phyloP scores from a whole-genome alignment of 2,113 vertebrate genomes.

The Datnioides undecimradiatus region DNA sequence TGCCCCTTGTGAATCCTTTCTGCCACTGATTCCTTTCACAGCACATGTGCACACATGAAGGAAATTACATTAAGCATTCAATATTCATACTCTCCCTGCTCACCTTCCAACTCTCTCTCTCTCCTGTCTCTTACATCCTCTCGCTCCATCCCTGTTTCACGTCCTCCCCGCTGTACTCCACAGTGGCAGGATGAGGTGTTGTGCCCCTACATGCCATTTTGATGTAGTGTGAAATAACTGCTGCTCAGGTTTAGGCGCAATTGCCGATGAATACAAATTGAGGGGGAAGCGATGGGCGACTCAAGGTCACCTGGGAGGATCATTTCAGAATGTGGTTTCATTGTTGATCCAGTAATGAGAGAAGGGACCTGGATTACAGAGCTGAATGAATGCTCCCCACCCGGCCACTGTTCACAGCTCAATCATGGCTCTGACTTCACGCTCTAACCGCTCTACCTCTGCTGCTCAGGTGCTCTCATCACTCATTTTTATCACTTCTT shows the following conservation, averaged over 20 bases:
- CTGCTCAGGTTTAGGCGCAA: conserved; percentile 44
- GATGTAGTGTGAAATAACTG: conserved; percentile 78
- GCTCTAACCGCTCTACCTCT: background rate
- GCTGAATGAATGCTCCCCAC: conserved; percentile 28
- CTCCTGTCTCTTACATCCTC: conserved; percentile 15
- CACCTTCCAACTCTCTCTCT: conserved; percentile 49
- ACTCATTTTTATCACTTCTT: conserved; percentile 21
- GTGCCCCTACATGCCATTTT: conserved; percentile 65
- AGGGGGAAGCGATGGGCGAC: conserved; percentile 19
- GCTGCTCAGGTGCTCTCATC: conserved; percentile 3
- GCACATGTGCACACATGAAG: conserved; percentile 41
- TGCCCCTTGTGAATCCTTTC: background rate
- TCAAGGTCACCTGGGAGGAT: conserved; percentile 74
- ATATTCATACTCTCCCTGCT: conserved; percentile 59
- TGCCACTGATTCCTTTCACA: conserved; percentile 11
- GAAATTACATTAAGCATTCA: conserved; percentile 74
- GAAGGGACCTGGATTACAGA: conserved; percentile 51
- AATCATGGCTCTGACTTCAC: conserved; percentile 32
- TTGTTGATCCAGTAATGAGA: conserved; percentile 77
- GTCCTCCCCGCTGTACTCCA: conserved; percentile 4
- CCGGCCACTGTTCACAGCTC: conserved; percentile 25
- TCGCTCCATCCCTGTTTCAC: conserved; percentile 17
- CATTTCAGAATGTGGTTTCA: conserved; percentile 67
- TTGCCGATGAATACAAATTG: conserved; percentile 71
- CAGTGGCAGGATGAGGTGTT: conserved; percentile 23